Conservation (phyloP, 2,113 vertebrate genomes). For the Cololabis saira region DNA sequence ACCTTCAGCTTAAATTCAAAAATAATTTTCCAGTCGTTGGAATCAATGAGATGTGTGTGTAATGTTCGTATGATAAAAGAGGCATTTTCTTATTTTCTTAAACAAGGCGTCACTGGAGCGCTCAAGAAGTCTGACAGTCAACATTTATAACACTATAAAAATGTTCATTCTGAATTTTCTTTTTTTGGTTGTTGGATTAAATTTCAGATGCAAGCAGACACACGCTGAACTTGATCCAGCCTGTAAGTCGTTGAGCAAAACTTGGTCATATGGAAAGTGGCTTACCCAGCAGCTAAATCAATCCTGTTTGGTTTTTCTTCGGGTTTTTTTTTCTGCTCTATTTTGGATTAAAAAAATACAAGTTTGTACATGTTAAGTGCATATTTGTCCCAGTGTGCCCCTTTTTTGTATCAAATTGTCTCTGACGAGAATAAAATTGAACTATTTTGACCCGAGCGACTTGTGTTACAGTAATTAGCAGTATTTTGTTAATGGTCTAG, state of each 20-base stretch:
- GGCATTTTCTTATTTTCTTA: not conserved
- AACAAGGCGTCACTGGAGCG: constrained; percentile 2
- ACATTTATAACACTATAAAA: constrained; percentile 23
- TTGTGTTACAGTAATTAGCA: not conserved
- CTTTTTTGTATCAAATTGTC: constrained; percentile 62
- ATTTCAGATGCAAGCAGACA: not conserved
- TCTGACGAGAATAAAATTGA: constrained; percentile 60
- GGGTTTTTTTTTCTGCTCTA: constrained; percentile 16
- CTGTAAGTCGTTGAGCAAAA: too few relatives aligned
- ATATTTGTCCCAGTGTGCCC: constrained; percentile 1
- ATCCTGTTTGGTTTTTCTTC: not conserved
- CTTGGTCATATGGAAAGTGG: not conserved
- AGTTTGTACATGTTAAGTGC: constrained; percentile 54
- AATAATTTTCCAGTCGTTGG: not conserved
- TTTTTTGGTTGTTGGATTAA: constrained; percentile 8
- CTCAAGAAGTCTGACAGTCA: not conserved
- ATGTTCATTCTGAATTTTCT: not conserved
- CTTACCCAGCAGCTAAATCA: constrained; percentile 22
- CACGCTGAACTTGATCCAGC: not conserved
- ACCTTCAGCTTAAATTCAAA: constrained; percentile 14
- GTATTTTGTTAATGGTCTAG: too few relatives aligned
- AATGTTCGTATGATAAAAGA: not conserved
- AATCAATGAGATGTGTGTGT: not conserved
- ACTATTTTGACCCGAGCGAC: constrained; percentile 49
- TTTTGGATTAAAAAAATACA: constrained; percentile 19